A percentile compares a stretch with the other conserved stretches of the same genome.
Evolutionary conservation across 2,888 invertebrate genomes (phyloP).

Genomic region (Drosophila multiciliata): DNA sequence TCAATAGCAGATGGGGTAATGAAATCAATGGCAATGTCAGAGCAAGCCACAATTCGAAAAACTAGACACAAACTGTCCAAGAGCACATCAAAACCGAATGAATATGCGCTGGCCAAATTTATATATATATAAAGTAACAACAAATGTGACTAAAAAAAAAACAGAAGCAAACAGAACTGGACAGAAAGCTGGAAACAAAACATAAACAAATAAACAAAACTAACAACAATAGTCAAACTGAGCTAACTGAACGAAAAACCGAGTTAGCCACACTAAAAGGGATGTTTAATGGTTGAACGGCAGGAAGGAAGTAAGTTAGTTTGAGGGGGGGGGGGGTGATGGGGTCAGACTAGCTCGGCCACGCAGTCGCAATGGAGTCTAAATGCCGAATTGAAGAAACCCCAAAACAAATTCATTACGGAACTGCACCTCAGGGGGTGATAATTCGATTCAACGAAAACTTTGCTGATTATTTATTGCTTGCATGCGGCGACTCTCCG

Average conservation of each 20-base stretch:
- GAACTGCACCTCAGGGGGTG: constrained; percentile 80
- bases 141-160: constrained; percentile 43
- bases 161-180: constrained; percentile 10
- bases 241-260: constrained; percentile 68
- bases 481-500: constrained; percentile 60
- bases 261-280: constrained; percentile 34
- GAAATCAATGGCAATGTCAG: constrained; percentile 45
- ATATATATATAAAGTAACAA: constrained; percentile 20
- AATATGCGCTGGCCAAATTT: constrained; percentile 65
- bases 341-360: constrained; percentile 49
- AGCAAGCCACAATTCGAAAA: constrained; percentile 57
- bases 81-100: constrained; percentile 67
- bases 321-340: background rate
- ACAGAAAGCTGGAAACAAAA: background rate
- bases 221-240: constrained; percentile 34
- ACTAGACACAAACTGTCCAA: constrained; percentile 38
- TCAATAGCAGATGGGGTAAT: constrained; percentile 28
- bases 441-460: constrained; percentile 80
- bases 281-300: background rate
- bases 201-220: constrained; percentile 57
- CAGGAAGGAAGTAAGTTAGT: constrained; percentile 16
- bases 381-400: constrained; percentile 67
- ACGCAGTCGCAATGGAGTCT: constrained; percentile 74
- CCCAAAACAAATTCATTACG: constrained; percentile 81
- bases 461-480: constrained; percentile 80